A percentile compares a stretch with the other conserved stretches of the same genome.
phyloP scores from a whole-genome alignment of 2,113 vertebrate genomes.

The Seriola quinqueradiata region DNA sequence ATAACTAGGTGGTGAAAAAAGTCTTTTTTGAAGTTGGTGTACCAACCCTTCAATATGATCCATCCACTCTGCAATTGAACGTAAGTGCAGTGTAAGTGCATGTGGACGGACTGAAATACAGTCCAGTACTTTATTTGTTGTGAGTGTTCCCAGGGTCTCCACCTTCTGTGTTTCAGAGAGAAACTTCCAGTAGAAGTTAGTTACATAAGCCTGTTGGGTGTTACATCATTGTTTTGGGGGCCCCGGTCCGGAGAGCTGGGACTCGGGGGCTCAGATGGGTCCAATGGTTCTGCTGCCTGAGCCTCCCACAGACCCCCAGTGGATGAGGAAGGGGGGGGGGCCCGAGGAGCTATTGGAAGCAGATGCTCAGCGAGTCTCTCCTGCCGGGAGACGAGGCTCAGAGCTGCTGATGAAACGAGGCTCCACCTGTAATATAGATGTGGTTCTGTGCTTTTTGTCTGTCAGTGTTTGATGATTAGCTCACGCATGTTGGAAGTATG shows the following conservation, averaged over 20 bases:
- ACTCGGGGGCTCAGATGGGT: constrained; percentile 36
- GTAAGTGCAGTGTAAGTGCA: neutral
- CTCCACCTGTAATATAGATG: constrained; percentile 47
- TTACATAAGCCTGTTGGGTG: constrained; percentile 72
- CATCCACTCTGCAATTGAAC: too few relatives aligned
- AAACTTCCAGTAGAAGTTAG: constrained; percentile 50
- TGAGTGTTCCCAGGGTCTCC: constrained; percentile 49
- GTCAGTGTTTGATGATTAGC: constrained; percentile 33
- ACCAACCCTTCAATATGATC: too few relatives aligned
- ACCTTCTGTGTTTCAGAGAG: constrained; percentile 46
- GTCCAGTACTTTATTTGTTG: neutral
- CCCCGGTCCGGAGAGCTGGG: constrained; percentile 29
- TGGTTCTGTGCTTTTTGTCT: constrained; percentile 16
- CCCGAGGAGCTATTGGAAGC: constrained; percentile 61
- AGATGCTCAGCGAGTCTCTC: constrained; percentile 59
- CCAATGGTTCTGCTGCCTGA: constrained; percentile 21
- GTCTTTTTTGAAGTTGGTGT: too few relatives aligned
- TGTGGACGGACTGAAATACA: neutral
- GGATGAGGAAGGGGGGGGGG: constrained; percentile 1
- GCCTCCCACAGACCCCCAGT: constrained; percentile 35
- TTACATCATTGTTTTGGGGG: constrained; percentile 73
- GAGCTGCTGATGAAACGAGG: constrained; percentile 27
- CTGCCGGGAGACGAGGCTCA: constrained; percentile 28
- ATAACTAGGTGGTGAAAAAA: too few relatives aligned
- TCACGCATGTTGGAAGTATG: constrained; percentile 28